Conservation (phyloP, 2,113 vertebrate species). For the Ginglymostoma cirratum region DNA sequence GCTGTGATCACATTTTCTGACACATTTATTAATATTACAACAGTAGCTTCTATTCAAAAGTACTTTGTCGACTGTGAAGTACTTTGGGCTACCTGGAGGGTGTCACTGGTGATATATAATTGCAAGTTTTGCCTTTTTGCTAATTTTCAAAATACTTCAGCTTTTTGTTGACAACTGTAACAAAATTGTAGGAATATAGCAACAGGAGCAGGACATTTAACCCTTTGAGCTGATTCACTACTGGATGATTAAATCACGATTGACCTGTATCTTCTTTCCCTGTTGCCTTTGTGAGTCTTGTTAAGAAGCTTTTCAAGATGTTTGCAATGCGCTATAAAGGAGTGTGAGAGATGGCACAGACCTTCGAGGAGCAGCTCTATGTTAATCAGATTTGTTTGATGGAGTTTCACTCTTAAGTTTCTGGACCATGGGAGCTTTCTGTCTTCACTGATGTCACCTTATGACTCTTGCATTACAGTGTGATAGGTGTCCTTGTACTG, state of each 20-base stretch:
- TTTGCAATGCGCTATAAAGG: neutral
- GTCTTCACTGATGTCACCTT: no score
- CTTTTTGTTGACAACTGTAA: neutral
- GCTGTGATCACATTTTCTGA: neutral
- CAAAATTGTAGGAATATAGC: neutral
- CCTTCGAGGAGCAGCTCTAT: no score
- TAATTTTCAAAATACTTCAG: neutral
- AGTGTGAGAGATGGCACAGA: no score
- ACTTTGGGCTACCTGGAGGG: neutral
- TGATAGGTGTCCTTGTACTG: neutral
- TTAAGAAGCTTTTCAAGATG: neutral
- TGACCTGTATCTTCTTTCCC: neutral
- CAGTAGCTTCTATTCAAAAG: neutral
- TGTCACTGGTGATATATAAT: neutral
- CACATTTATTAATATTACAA: neutral
- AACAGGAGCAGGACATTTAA: neutral
- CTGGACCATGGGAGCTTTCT: no score
- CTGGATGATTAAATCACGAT: neutral
- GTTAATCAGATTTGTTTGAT: neutral
- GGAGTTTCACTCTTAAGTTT: neutral
- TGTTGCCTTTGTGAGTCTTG: neutral
- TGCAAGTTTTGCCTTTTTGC: neutral
- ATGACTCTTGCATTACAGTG: no score
- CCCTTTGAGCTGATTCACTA: neutral
- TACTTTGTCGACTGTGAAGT: neutral